A percentile compares a stretch with the other conserved stretches of the same genome.
These are phyloP conservation scores for Neostethus bicornis DNA, from an alignment of 2,797 vertebrate genomes.

Conservation along the genomic window DNA sequence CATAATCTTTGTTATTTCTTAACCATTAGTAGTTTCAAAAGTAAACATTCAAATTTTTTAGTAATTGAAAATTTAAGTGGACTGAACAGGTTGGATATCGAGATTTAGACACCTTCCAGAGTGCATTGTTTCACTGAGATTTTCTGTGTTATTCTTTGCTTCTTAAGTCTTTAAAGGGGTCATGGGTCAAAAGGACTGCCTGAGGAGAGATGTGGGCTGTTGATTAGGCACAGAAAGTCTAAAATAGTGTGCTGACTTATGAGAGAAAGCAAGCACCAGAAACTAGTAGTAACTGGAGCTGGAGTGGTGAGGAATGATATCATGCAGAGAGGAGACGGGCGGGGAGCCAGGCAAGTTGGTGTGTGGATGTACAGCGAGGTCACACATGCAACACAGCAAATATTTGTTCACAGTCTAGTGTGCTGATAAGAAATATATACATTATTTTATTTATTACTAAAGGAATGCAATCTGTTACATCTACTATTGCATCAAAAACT, in stretches of 20 bases:
- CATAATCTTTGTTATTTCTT: neutral
- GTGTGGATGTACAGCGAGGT: constrained; percentile 37
- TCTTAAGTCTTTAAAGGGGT: constrained; percentile 63
- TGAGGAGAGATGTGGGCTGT: constrained; percentile 40
- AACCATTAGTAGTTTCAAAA: neutral
- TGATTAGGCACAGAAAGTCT: constrained; percentile 41
- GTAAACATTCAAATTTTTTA: neutral
- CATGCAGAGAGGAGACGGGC: constrained; percentile 52
- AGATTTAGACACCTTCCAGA: constrained; percentile 20
- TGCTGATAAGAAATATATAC: neutral
- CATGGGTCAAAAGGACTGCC: constrained; percentile 56
- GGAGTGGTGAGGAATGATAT: constrained; percentile 59
- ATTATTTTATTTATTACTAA: too few species aligned
- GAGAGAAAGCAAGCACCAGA: constrained; percentile 30
- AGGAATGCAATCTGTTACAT: too few species aligned
- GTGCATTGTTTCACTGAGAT: constrained; percentile 29
- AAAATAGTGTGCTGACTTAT: constrained; percentile 27
- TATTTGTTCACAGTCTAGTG: constrained; percentile 1
- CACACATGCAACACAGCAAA: constrained; percentile 10
- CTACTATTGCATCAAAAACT: too few species aligned
- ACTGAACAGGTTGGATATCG: constrained; percentile 3
- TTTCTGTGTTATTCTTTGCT: constrained; percentile 70
- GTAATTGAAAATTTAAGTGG: neutral
- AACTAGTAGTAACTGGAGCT: constrained; percentile 55
- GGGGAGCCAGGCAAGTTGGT: constrained; percentile 11